Base-by-base conservation (phyloP, 2,797 vertebrate genomes). In the Sorex maritimensis region DNA sequence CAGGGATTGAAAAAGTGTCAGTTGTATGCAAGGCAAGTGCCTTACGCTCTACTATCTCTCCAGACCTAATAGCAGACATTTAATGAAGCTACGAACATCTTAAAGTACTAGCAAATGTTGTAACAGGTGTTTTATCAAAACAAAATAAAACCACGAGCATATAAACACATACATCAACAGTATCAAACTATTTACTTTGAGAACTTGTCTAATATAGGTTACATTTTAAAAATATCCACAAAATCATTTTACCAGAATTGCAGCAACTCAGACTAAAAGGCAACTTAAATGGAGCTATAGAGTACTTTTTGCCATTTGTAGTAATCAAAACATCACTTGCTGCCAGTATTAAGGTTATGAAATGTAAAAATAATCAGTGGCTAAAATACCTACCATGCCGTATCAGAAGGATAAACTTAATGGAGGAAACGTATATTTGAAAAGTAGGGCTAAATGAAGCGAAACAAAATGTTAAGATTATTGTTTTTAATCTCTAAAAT, bases 101-200 rank as follows among this genome's bases (percentile, higher is more conserved):
- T 68, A 96, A 93, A 85, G 92, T 88, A 80, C 9, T 92, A 84
- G n/a, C 55, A 86, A 95, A 86, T 86, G 58, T 6, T 94, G 9
- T 8, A 89, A 91, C 28, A 89, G 52, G 80, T 65, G 10, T 21
- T 63, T 3, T 89, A 87, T 79, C 86, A 91, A 73, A 95, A 91
- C 12, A 86, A 74, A 90, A 92, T 61, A 34, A 95, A 95, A 87
- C 13, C n/a, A 88, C 58, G 5, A 55, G 2, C 28, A 84, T 71
- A 24, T 55, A 74, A 74, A 21, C 19, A 84, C 63, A 46, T 34
- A 67, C 87, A 67, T 91, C 94, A 91, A 88, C 34, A 95, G 5
- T 10, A 87, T 44, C 88, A 92, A 90, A 90, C 81, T 3, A 91
- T 92, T 80, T 89, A 80, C 24, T 92, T 90, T 89, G 92, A 90